A percentile compares a stretch with the other conserved stretches of the same genome.
Conservation (phyloP, 2,113 vertebrate genomes). For the Tinamus guttatus region DNA sequence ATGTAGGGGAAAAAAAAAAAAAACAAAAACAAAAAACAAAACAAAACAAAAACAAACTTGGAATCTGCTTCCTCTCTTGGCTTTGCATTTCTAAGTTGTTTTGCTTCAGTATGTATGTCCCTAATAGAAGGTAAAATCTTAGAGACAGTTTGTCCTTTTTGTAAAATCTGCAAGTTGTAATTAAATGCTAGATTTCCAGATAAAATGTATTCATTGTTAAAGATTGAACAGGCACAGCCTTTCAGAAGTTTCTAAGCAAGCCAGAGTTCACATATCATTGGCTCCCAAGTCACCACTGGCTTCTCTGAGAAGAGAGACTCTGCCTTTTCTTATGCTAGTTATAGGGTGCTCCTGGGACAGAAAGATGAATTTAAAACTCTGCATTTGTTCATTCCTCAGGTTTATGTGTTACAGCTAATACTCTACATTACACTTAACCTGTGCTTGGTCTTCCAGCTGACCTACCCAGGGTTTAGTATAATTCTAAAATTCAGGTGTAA, state of each 20-base stretch:
- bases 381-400: not conserved
- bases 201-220: not conserved
- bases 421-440: not conserved
- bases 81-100: not conserved
- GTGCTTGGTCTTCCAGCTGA: not conserved
- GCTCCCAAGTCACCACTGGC: not conserved
- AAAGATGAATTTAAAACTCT: not conserved
- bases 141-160: not conserved
- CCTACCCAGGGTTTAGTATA: not conserved
- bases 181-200: not conserved
- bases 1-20: not conserved
- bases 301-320: not conserved
- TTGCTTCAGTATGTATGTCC: not conserved
- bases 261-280: fast-evolving
- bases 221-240: not conserved
- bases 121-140: not conserved
- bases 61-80: not conserved
- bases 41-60: too few species aligned
- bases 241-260: not conserved
- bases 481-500: not conserved
- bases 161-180: not conserved
- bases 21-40: too few species aligned
- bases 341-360: fast-evolving
- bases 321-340: fast-evolving
- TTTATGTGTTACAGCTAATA: not conserved